Percentiles rank a stretch among this genome's conserved stretches.
These are phyloP conservation scores for Halcyon malimbica DNA, from an alignment of 2,113 vertebrate species.

Conservation along the genomic window DNA sequence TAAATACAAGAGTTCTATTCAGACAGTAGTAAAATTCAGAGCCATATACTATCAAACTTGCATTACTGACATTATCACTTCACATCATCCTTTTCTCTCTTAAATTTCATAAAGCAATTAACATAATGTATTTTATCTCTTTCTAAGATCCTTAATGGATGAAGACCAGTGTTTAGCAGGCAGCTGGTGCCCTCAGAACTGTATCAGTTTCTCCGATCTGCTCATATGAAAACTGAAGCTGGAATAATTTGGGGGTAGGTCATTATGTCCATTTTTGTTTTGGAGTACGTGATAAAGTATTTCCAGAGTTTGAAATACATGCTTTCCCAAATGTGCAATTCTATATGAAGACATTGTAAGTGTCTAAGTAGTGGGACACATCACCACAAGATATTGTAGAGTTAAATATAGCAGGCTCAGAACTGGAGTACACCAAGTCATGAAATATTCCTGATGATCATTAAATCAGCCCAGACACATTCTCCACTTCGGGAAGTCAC, in stretches of 20 bases:
- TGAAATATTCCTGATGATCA: neutral
- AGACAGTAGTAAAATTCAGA: constrained; percentile 35
- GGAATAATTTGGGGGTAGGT: neutral
- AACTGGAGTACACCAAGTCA: neutral
- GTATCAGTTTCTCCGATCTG: neutral
- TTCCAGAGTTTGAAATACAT: neutral
- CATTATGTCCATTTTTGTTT: neutral
- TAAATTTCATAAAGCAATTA: constrained; percentile 64
- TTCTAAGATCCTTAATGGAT: neutral
- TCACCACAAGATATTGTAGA: neutral
- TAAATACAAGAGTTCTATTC: neutral
- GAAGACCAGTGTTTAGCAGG: neutral
- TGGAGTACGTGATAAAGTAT: neutral
- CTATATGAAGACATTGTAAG: neutral
- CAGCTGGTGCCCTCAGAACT: neutral
- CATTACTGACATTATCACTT: constrained; percentile 28
- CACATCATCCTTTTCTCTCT: neutral
- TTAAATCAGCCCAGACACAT: neutral
- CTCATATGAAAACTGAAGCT: neutral
- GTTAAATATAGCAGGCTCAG: neutral
- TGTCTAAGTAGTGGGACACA: neutral
- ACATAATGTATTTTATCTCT: neutral
- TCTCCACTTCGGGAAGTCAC: neutral
- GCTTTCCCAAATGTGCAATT: neutral
- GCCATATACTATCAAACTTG: constrained; percentile 5